Conservation (phyloP, 2,113 vertebrate genomes). For the Xiphias gladius region DNA sequence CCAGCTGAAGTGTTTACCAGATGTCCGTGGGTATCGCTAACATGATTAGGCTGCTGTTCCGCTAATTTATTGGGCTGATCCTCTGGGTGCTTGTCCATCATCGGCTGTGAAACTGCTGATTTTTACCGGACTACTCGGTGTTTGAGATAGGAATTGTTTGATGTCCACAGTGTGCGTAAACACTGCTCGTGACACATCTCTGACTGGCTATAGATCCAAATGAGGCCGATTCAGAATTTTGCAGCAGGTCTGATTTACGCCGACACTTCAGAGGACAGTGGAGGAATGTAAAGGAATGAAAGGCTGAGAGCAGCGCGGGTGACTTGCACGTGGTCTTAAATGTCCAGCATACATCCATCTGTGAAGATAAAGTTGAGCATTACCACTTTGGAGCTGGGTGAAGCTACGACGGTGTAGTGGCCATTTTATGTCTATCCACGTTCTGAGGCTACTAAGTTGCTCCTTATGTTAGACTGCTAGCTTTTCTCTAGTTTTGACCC, state of each 20-base stretch:
- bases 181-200: neutral
- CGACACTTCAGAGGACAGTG: neutral
- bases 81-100: slow-evolving; percentile 60
- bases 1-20: slow-evolving; percentile 79
- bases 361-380: neutral
- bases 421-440: neutral
- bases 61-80: slow-evolving; percentile 69
- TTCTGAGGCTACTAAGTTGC: too few species aligned
- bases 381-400: neutral
- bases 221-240: neutral
- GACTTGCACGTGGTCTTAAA: neutral
- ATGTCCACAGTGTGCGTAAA: neutral
- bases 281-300: neutral
- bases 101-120: neutral
- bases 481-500: too few species aligned
- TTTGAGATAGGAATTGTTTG: neutral
- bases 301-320: neutral
- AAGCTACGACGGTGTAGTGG: neutral
- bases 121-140: slow-evolving; percentile 11
- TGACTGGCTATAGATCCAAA: neutral
- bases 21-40: slow-evolving; percentile 75
- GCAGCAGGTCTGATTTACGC: neutral
- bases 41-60: slow-evolving; percentile 68
- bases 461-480: too few species aligned
- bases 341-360: neutral